Evolutionary conservation across 2,797 vertebrate species (phyloP).

Genomic region (Chrysocyon brachyurus): DNA sequence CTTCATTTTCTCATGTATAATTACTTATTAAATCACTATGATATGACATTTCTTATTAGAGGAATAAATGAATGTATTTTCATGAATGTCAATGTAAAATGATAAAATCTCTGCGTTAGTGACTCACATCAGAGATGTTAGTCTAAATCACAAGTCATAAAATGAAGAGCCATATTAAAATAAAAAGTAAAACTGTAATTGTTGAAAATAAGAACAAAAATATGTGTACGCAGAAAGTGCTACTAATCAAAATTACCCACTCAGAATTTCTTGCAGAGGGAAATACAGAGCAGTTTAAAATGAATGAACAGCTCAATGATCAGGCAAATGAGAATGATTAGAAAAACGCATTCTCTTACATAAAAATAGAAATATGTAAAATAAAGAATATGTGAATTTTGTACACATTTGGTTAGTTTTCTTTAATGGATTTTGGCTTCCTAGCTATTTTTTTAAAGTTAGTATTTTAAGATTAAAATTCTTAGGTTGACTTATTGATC

Average conservation of each 20-base stretch:
- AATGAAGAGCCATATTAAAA: constrained; percentile 57
- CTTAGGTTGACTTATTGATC: neutral
- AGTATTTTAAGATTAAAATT: constrained; percentile 51
- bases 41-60: constrained; percentile 53
- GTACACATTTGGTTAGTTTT: constrained; percentile 51
- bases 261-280: constrained; percentile 49
- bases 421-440: constrained; percentile 9
- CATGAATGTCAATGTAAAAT: constrained; percentile 31
- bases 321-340: constrained; percentile 79
- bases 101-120: constrained; percentile 63
- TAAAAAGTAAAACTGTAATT: constrained; percentile 48
- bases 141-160: constrained; percentile 65
- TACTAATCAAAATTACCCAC: constrained; percentile 71
- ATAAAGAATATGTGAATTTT: constrained; percentile 62
- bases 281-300: constrained; percentile 74
- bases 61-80: constrained; percentile 44
- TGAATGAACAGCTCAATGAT: constrained; percentile 78
- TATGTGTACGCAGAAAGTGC: constrained; percentile 34
- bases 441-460: constrained; percentile 60
- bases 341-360: constrained; percentile 66
- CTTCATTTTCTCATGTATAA: constrained; percentile 46
- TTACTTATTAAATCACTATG: constrained; percentile 54
- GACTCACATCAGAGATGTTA: constrained; percentile 54
- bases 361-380: constrained; percentile 73
- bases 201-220: constrained; percentile 71